Evolutionary conservation across 2,888 invertebrate species (phyloP).

Genomic region (Mesochorus sp.): DNA sequence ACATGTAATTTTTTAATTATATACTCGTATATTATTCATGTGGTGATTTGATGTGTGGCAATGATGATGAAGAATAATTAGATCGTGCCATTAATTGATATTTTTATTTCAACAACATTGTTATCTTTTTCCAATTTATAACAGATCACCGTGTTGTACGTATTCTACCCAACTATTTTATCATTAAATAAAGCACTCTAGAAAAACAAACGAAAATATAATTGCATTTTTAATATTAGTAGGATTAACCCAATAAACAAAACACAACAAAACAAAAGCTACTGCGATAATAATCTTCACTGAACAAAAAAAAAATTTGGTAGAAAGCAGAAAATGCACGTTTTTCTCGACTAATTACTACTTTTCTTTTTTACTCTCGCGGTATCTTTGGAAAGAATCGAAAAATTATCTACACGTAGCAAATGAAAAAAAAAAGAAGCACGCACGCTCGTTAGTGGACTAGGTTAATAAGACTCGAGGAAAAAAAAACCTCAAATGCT

Average conservation of each 20-base stretch:
- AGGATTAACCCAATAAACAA: slow-evolving; percentile 37
- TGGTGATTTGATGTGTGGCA: not conserved
- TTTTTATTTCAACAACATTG: slow-evolving; percentile 7
- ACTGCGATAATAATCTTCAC: too few species aligned
- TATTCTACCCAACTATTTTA: slow-evolving; percentile 13
- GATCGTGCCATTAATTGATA: not conserved
- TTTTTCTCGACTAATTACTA: too few species aligned
- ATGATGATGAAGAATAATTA: slow-evolving; percentile 11
- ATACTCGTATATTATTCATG: not conserved
- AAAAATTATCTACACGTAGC: too few species aligned
- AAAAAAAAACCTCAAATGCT: slow-evolving; percentile 38
- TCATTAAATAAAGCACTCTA: slow-evolving; percentile 11
- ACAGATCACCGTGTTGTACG: not conserved
- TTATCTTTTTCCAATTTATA: not conserved
- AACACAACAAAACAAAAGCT: slow-evolving; percentile 4
- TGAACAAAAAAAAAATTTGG: too few species aligned
- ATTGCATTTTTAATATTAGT: slow-evolving; percentile 22
- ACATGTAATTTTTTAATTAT: too few species aligned
- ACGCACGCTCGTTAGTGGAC: slow-evolving; percentile 50
- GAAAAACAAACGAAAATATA: slow-evolving; percentile 25
- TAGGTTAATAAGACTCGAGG: slow-evolving; percentile 52
- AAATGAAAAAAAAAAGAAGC: slow-evolving; percentile 20
- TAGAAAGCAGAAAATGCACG: too few species aligned
- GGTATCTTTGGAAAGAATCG: too few species aligned
- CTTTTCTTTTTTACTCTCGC: too few species aligned